Percentiles rank a stretch among this genome's conserved stretches.
These are phyloP conservation scores for Drosophila aff. DNA, from an alignment of 1,140 invertebrate species.

Conservation along the genomic window DNA sequence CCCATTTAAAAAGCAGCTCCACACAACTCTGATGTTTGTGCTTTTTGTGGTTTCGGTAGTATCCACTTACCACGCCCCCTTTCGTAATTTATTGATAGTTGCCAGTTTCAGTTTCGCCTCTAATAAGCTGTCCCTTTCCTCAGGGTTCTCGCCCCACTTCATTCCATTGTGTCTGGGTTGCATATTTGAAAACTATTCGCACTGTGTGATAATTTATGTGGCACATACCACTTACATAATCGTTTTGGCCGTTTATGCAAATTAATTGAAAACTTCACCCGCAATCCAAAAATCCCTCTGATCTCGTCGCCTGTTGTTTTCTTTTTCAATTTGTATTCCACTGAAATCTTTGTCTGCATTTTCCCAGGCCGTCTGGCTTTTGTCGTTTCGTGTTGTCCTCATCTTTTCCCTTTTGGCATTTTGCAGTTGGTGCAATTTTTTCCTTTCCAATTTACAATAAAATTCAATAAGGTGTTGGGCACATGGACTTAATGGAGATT, in stretches of 20 bases:
- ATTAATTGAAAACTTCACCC: slow-evolving; percentile 62
- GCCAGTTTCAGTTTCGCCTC: slow-evolving; percentile 30
- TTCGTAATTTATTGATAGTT: slow-evolving; percentile 78
- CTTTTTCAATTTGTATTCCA: slow-evolving; percentile 51
- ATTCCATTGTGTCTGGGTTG: slow-evolving; percentile 51
- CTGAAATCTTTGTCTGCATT: slow-evolving; percentile 55
- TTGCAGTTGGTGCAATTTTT: slow-evolving; percentile 57
- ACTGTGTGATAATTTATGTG: slow-evolving; percentile 79
- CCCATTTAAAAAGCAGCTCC: background rate
- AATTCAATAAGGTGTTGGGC: slow-evolving; percentile 80
- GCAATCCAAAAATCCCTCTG: background rate
- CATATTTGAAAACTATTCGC: slow-evolving; percentile 76
- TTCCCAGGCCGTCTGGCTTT: slow-evolving; percentile 20
- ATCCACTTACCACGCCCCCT: slow-evolving; percentile 40
- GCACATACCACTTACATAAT: slow-evolving; percentile 73
- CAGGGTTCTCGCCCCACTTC: slow-evolving; percentile 4
- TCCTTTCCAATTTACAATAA: slow-evolving; percentile 80
- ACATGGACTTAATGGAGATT: slow-evolving; percentile 75
- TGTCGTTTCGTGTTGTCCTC: slow-evolving; percentile 23
- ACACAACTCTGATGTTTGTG: slow-evolving; percentile 14
- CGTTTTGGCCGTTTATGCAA: slow-evolving; percentile 71
- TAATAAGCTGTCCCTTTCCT: slow-evolving; percentile 42
- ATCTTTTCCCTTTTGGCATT: slow-evolving; percentile 13
- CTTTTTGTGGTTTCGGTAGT: slow-evolving; percentile 12
- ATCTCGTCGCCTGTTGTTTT: slow-evolving; percentile 18